Conservation (phyloP, 2,888 invertebrate genomes). For the Amphiduros pacificus region DNA sequence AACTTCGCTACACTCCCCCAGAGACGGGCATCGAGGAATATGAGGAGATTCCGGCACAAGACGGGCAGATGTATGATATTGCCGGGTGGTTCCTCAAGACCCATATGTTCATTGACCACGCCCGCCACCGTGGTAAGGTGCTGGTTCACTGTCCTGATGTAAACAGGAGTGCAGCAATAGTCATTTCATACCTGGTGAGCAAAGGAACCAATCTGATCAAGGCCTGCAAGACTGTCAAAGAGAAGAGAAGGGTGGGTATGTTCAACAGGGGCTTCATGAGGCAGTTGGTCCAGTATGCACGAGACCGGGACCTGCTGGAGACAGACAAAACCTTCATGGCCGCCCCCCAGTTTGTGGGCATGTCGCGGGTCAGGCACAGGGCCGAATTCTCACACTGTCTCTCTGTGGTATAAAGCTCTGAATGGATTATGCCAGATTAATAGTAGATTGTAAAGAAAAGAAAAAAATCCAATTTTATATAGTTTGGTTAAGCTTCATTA, state of each 20-base stretch:
- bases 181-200: conserved; percentile 5
- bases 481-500: too few relatives aligned
- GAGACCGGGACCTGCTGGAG: conserved; percentile 8
- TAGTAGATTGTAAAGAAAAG: too few relatives aligned
- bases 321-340: too few relatives aligned
- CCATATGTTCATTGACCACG: conserved; percentile 14
- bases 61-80: conserved; percentile 12
- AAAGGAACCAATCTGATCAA: conserved; percentile 1
- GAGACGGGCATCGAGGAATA: conserved; percentile 12
- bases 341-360: too few relatives aligned
- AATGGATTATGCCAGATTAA: too few relatives aligned
- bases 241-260: conserved; percentile 8
- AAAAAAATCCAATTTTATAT: too few relatives aligned
- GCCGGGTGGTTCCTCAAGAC: conserved; percentile 12
- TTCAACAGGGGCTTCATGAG: conserved; percentile 19
- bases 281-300: conserved; percentile 11
- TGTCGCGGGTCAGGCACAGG: too few relatives aligned
- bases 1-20: conserved; percentile 6
- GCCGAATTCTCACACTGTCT: too few relatives aligned
- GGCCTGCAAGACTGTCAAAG: conserved; percentile 13
- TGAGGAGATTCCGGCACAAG: conserved; percentile 16
- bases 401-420: too few relatives aligned
- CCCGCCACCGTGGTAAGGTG: conserved; percentile 6
- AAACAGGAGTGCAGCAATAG: conserved; percentile 10
- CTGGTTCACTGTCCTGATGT: conserved; percentile 18